Evolutionary conservation across 2,113 vertebrate genomes (phyloP).

Genomic region (Rhipidura dahli): DNA sequence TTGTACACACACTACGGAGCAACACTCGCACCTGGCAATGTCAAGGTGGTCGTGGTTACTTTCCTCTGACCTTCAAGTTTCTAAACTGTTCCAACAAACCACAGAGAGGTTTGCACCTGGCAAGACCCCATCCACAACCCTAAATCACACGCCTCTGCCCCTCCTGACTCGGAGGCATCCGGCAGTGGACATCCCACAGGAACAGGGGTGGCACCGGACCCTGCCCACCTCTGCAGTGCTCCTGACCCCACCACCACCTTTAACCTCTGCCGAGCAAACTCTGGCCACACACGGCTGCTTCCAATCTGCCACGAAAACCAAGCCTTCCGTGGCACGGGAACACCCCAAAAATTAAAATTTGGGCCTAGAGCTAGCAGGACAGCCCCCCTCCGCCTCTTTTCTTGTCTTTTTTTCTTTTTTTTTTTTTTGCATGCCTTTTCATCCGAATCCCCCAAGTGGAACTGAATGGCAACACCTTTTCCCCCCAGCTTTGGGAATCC

Average conservation of each 20-base stretch:
- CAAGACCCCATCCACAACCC: neutral
- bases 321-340: neutral
- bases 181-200: fast-evolving
- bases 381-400: fast-evolving
- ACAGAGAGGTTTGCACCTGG: neutral
- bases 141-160: neutral
- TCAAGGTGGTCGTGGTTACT: neutral
- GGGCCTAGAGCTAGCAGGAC: neutral
- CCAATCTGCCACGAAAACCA: neutral
- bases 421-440: neutral
- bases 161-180: fast-evolving
- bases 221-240: fast-evolving
- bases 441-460: neutral
- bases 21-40: neutral
- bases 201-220: fast-evolving
- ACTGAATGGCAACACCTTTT: too few relatives aligned
- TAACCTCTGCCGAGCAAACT: neutral
- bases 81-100: neutral
- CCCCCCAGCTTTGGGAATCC: neutral
- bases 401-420: fast-evolving
- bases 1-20: fast-evolving
- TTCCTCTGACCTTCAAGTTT: neutral
- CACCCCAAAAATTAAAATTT: neutral
- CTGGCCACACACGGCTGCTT: neutral
- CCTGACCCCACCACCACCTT: neutral